Conservation (phyloP, 2,113 vertebrate species). For the Clinocottus analis region DNA sequence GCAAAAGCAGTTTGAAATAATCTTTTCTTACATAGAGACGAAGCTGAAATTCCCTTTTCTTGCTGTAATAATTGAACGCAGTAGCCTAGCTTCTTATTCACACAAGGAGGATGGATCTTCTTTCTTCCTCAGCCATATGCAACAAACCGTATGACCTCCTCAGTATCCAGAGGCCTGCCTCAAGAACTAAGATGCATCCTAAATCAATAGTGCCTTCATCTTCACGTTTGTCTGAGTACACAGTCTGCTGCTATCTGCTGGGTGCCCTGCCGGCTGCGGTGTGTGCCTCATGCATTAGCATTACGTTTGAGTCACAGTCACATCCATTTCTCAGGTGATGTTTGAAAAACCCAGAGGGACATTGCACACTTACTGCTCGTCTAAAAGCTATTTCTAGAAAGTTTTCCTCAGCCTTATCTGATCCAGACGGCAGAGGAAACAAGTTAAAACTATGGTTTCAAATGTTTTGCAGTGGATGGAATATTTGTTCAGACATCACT, state of each 20-base stretch:
- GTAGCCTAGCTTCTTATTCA: not conserved
- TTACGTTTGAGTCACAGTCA: not conserved
- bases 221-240: not conserved
- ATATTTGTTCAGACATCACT: not conserved
- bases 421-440: too few species aligned
- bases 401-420: not conserved
- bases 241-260: not conserved
- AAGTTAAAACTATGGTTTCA: not conserved
- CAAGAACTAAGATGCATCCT: slow-evolving; percentile 11
- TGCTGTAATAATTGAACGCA: not conserved
- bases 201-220: not conserved
- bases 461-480: not conserved
- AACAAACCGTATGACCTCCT: not conserved
- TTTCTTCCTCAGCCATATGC: not conserved
- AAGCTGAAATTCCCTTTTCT: not conserved
- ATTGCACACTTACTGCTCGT: not conserved
- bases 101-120: not conserved
- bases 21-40: not conserved
- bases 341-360: not conserved
- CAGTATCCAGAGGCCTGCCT: slow-evolving; percentile 38
- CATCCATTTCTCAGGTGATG: not conserved
- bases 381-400: not conserved
- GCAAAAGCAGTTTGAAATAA: not conserved
- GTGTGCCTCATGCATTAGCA: not conserved
- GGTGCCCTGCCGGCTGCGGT: not conserved